Percentiles rank a stretch among this genome's conserved stretches.
These are phyloP conservation scores for Apodemia zela DNA, from an alignment of 2,888 invertebrate species.

Conservation along the genomic window DNA sequence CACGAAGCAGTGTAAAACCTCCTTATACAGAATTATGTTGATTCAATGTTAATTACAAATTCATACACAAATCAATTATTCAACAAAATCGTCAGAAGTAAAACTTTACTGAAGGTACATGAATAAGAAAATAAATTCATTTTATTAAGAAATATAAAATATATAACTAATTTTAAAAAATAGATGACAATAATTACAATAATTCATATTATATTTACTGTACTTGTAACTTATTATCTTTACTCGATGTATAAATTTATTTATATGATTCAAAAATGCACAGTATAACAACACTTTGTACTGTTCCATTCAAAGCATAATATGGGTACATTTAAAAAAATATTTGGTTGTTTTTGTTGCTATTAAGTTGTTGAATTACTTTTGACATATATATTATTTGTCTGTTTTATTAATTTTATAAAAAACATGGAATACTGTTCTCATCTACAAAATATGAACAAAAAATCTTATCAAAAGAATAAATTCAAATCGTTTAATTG, in stretches of 20 bases:
- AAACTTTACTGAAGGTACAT: conserved; percentile 28
- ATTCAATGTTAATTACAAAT: conserved; percentile 13
- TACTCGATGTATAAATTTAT: conserved; percentile 64
- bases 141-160: conserved; percentile 58
- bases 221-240: conserved; percentile 72
- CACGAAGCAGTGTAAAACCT: neutral
- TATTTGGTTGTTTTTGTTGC: too few species aligned
- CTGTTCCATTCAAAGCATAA: too few species aligned
- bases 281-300: conserved; percentile 6
- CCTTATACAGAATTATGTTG: neutral
- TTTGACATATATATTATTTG: too few species aligned
- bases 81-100: conserved; percentile 25
- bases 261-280: conserved; percentile 28
- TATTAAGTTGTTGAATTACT: too few species aligned
- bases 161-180: conserved; percentile 64
- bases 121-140: conserved; percentile 50
- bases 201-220: conserved; percentile 68
- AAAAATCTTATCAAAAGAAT: too few species aligned
- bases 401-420: too few species aligned
- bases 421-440: too few species aligned
- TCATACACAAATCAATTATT: conserved; percentile 28
- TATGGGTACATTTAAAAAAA: too few species aligned
- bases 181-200: conserved; percentile 55
- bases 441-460: too few species aligned
- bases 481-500: too few species aligned